Evolutionary conservation across 2,797 vertebrate species (phyloP).

Genomic region (Xiphorhynchus erythropygius): DNA sequence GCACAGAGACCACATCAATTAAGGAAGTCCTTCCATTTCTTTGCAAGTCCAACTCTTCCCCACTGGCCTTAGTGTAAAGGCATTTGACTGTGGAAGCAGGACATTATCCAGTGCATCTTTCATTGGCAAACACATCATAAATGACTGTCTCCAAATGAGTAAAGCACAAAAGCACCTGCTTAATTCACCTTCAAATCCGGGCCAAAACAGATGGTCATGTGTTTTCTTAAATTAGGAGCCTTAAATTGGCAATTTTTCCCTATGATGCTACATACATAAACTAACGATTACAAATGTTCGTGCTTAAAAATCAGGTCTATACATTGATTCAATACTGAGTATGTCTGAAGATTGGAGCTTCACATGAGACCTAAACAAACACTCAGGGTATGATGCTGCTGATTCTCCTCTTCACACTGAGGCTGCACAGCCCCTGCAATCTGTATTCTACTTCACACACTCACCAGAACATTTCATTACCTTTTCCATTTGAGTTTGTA

Average conservation of each 20-base stretch:
- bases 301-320: background rate
- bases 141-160: background rate
- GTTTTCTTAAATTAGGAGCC: background rate
- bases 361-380: background rate
- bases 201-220: background rate
- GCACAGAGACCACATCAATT: background rate
- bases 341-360: background rate
- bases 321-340: background rate
- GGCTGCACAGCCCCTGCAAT: background rate
- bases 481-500: background rate
- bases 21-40: background rate
- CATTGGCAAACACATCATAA: background rate
- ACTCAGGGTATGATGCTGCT: background rate
- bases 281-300: accelerated
- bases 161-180: background rate
- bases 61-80: background rate
- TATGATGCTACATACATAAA: background rate
- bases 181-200: background rate
- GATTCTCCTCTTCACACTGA: background rate
- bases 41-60: background rate
- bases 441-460: background rate
- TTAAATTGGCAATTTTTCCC: background rate
- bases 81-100: background rate
- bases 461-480: background rate
- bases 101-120: background rate